A percentile compares a stretch with the other conserved stretches of the same genome.
Conservation (phyloP, 1,140 invertebrate species). For the Drosophila orosa region DNA sequence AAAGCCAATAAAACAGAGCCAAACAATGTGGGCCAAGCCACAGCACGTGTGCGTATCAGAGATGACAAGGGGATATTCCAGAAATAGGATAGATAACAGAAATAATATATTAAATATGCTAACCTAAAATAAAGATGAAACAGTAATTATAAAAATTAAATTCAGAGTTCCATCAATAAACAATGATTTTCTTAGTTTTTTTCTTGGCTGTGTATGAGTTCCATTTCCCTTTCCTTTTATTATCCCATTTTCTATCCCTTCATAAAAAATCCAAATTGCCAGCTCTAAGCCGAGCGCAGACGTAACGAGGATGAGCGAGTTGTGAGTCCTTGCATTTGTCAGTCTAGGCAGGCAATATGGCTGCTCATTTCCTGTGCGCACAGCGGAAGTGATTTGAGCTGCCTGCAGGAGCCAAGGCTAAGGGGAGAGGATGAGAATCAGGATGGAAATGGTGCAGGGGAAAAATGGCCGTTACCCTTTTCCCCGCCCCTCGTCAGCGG, state of each 20-base stretch:
- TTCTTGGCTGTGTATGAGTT: no score
- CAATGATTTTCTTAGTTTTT: no score
- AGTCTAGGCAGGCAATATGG: constrained; percentile 64
- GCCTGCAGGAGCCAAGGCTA: constrained; percentile 34
- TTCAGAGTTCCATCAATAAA: no score
- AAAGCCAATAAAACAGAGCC: constrained; percentile 34
- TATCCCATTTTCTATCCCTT: not conserved
- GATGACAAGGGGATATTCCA: not conserved
- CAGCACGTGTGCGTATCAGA: constrained; percentile 31
- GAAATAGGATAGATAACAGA: not conserved
- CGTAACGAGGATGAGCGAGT: constrained; percentile 5
- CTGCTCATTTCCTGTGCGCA: constrained; percentile 67
- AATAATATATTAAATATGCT: no score
- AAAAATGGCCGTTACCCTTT: constrained; percentile 10
- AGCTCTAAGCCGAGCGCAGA: constrained; percentile 3
- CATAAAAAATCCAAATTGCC: not conserved
- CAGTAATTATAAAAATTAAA: not conserved
- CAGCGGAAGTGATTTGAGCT: constrained; percentile 65
- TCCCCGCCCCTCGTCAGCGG: not conserved
- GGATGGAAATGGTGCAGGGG: not conserved
- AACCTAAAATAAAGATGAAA: no score
- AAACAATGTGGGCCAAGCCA: constrained; percentile 43
- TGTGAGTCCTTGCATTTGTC: constrained; percentile 40
- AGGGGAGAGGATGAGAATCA: not conserved
- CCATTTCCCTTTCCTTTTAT: no score